Percentiles rank a stretch among this genome's conserved stretches.
These are phyloP conservation scores for Pseudomyrmex pallidus DNA, from an alignment of 1,140 invertebrate genomes.

Conservation along the genomic window DNA sequence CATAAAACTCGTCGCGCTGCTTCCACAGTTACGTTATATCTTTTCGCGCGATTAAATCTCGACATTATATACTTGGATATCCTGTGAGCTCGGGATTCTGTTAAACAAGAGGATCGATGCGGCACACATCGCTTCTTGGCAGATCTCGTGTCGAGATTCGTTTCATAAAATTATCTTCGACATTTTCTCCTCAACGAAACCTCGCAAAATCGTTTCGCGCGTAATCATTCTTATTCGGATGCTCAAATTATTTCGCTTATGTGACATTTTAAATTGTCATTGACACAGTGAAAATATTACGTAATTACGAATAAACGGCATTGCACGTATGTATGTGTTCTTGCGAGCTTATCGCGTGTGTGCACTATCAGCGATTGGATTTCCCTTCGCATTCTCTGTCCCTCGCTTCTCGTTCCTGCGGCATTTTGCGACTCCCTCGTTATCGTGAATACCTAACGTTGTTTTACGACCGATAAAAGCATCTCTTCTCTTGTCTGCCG, in stretches of 20 bases:
- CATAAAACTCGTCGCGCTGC: conserved; percentile 25
- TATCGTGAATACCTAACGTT: conserved; percentile 52
- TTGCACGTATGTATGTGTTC: not conserved
- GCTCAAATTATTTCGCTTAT: conserved; percentile 38
- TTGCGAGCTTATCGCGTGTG: not conserved
- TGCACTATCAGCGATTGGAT: conserved; percentile 33
- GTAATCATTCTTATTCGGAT: conserved; percentile 14
- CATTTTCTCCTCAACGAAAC: not conserved
- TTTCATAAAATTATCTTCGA: not conserved
- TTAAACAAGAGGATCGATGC: not conserved
- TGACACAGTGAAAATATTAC: conserved; percentile 40
- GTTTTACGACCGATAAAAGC: conserved; percentile 62
- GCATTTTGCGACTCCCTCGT: conserved; percentile 52
- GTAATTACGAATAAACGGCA: conserved; percentile 20
- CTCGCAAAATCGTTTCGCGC: conserved; percentile 24
- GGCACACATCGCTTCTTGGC: too few species aligned
- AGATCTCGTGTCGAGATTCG: conserved; percentile 13
- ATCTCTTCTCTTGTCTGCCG: conserved; percentile 25
- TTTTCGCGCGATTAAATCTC: not conserved
- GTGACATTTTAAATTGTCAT: conserved; percentile 42
- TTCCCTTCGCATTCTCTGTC: conserved; percentile 13
- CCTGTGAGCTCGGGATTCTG: not conserved
- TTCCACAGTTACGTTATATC: conserved; percentile 1
- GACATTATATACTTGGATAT: not conserved
- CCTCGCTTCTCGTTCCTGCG: not conserved